phyloP scores from a whole-genome alignment of 53 echinoderm and acorn worm genomes.

The Echinometra lucunter region DNA sequence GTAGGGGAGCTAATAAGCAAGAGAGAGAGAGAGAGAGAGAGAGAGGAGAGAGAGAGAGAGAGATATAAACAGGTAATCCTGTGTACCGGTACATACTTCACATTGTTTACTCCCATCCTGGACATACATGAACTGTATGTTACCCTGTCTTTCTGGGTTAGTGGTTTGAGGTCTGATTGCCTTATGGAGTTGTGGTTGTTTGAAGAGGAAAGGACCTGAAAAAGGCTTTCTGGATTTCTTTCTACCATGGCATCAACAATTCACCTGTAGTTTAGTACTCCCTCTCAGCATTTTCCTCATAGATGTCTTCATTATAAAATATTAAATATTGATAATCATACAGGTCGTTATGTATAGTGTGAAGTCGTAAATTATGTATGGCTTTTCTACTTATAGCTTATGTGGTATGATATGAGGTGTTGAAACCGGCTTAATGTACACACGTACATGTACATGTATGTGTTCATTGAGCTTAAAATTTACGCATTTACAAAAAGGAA shows the following conservation, averaged over 20 bases:
- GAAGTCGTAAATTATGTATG: background rate
- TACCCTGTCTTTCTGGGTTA: conserved; percentile 24
- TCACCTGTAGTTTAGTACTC: background rate
- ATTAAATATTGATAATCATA: background rate
- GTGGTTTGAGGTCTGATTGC: conserved; percentile 24
- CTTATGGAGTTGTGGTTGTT: conserved; percentile 16
- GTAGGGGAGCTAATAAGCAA: background rate
- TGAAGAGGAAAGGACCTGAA: background rate
- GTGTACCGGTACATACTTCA: background rate
- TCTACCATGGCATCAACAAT: background rate
- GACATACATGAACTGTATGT: conserved; percentile 4
- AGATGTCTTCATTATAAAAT: background rate
- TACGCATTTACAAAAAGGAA: too few relatives aligned
- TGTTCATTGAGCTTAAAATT: background rate
- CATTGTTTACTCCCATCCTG: background rate
- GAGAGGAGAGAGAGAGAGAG: background rate
- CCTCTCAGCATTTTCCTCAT: background rate
- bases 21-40: background rate
- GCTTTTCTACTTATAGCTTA: background rate
- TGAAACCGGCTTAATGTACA: background rate
- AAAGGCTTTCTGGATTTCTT: background rate
- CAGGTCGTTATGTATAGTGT: background rate
- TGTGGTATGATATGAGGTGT: background rate
- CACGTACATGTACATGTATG: too few relatives aligned
- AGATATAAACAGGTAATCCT: background rate